Evolutionary conservation across 2,113 vertebrate genomes (phyloP).

Genomic region (Harpagus bidentatus): DNA sequence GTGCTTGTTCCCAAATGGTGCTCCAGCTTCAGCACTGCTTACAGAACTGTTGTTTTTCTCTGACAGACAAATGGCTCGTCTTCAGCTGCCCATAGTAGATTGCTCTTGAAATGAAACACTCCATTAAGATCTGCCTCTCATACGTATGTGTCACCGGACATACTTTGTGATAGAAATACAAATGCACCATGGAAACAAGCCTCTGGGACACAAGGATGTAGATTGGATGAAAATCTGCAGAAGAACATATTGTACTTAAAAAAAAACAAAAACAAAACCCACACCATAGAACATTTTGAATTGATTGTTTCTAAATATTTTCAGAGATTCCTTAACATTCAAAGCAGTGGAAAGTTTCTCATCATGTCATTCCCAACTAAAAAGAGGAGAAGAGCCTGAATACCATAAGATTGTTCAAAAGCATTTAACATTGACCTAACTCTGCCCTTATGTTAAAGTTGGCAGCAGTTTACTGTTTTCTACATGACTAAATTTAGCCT

Average conservation of each 20-base stretch:
- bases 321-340: slow-evolving; percentile 19
- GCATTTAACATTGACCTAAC: not conserved
- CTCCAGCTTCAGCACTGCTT: not conserved
- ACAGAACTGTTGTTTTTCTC: not conserved
- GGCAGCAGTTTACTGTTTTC: not conserved
- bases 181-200: not conserved
- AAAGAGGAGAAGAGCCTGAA: not conserved
- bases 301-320: not conserved
- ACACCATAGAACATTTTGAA: not conserved
- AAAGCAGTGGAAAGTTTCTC: slow-evolving; percentile 46
- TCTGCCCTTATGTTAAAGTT: not conserved
- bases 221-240: not conserved
- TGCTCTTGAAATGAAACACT: not conserved
- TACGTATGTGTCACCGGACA: not conserved
- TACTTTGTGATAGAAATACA: not conserved
- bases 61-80: fast-evolving
- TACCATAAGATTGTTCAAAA: not conserved
- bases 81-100: not conserved
- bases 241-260: not conserved
- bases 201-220: not conserved
- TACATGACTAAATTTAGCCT: not conserved
- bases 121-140: not conserved
- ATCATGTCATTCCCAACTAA: not conserved
- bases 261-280: not conserved
- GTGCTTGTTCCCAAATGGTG: not conserved